Percentiles rank a stretch among this genome's conserved stretches.
These are phyloP conservation scores for Caradrina kadenii DNA, from an alignment of 2,888 invertebrate species.

Conservation along the genomic window DNA sequence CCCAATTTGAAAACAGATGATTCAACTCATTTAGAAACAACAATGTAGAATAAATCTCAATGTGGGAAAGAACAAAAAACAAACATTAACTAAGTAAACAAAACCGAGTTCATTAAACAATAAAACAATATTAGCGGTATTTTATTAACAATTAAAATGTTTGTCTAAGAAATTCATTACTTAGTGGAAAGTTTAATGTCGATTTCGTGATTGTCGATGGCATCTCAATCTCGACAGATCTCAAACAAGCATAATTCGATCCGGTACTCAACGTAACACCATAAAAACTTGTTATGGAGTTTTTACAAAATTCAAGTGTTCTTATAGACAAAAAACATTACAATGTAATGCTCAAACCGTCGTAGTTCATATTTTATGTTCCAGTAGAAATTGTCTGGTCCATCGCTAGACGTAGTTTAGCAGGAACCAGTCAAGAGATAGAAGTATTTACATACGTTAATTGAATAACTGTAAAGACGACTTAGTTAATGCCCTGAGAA, in stretches of 20 bases:
- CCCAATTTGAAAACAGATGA: conserved; percentile 4
- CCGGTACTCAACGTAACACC: conserved; percentile 41
- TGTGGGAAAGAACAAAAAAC: conserved; percentile 18
- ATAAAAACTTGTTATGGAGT: conserved; percentile 47
- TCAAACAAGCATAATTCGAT: conserved; percentile 58
- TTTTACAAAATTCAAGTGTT: conserved; percentile 48
- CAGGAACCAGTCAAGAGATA: not conserved
- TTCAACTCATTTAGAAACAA: conserved; percentile 5
- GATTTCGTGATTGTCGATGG: conserved; percentile 46
- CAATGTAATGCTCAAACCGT: conserved; percentile 8
- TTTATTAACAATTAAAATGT: conserved; percentile 29
- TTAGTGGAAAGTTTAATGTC: conserved; percentile 40
- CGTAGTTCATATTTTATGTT: conserved; percentile 5
- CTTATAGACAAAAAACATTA: conserved; percentile 14
- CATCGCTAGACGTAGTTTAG: not conserved
- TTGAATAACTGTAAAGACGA: conserved; percentile 13
- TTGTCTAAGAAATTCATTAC: conserved; percentile 33
- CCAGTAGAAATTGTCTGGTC: not conserved
- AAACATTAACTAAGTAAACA: conserved; percentile 24
- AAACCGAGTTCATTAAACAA: conserved; percentile 11
- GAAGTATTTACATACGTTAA: conserved; percentile 1
- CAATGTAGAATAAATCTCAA: conserved; percentile 9
- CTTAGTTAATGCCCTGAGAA: conserved; percentile 26
- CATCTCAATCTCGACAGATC: conserved; percentile 47
- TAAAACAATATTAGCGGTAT: conserved; percentile 5